phyloP scores from a whole-genome alignment of 2,113 vertebrate genomes.

The Trochalopteron elliotii region DNA sequence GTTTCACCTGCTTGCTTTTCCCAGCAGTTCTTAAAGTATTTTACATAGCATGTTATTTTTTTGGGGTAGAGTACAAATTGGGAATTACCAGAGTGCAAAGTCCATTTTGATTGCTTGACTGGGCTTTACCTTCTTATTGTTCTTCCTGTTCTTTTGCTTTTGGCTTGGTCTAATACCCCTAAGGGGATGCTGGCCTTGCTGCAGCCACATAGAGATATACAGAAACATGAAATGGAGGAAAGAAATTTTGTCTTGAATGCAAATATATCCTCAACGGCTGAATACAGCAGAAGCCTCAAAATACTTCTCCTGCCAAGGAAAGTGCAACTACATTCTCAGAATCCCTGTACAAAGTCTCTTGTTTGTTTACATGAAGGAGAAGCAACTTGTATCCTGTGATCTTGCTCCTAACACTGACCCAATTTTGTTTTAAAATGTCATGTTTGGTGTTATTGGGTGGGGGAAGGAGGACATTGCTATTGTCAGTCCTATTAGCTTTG shows the following conservation, averaged over 20 bases:
- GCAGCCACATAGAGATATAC: background rate
- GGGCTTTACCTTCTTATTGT: background rate
- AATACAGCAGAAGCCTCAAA: background rate
- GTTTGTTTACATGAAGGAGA: background rate
- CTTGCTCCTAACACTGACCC: background rate
- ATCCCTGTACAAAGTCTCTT: background rate
- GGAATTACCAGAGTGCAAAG: background rate
- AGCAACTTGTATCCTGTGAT: background rate
- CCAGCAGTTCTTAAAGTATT: background rate
- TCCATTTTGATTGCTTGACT: conserved; percentile 10
- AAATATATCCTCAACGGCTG: background rate
- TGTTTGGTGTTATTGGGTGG: background rate
- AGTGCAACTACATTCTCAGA: background rate
- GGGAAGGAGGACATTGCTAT: background rate
- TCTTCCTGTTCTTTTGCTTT: background rate
- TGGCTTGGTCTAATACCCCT: background rate
- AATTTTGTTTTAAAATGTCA: background rate
- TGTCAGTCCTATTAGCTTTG: background rate
- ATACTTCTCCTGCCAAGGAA: background rate
- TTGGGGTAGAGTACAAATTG: background rate
- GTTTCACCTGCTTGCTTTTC: background rate
- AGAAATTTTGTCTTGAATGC: background rate
- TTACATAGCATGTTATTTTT: background rate
- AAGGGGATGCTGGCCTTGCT: background rate
- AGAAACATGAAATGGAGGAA: background rate